Percentiles rank a stretch among this genome's conserved stretches.
Conservation (phyloP, 2,113 vertebrate genomes). For the Calyptommatus sinebrachiatus region DNA sequence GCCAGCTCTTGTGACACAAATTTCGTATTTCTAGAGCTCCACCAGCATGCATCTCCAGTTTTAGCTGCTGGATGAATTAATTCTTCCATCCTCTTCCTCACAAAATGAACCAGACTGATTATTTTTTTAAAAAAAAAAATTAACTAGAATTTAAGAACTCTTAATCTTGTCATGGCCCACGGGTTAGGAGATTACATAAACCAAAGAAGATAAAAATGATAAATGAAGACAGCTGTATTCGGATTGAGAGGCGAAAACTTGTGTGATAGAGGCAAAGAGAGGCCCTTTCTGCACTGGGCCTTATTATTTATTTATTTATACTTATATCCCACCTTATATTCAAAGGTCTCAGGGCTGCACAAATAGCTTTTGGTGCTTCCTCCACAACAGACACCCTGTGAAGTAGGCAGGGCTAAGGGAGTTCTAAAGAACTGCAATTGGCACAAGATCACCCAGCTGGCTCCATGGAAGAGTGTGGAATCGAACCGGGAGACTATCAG, state of each 20-base stretch:
- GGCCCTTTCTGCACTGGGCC: no score
- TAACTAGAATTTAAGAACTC: slow-evolving; percentile 22
- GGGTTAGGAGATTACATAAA: slow-evolving; percentile 14
- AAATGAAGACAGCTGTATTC: slow-evolving; percentile 2
- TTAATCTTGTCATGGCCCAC: slow-evolving; percentile 15
- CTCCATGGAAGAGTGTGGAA: no score
- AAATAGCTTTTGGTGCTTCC: no score
- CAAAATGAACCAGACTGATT: slow-evolving; percentile 25
- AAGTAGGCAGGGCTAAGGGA: no score
- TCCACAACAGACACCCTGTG: no score
- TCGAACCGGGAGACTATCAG: no score
- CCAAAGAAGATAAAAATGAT: not conserved
- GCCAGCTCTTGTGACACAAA: not conserved
- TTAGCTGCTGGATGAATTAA: not conserved
- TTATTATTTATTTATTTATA: no score
- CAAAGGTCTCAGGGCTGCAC: no score
- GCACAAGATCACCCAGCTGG: no score
- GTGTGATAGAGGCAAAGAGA: no score
- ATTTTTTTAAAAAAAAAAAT: slow-evolving; percentile 28
- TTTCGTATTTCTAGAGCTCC: not conserved
- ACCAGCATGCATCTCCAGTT: not conserved
- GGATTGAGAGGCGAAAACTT: not conserved
- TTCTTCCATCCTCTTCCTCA: not conserved
- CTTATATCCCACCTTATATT: no score
- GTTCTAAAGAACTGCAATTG: no score